Conservation (phyloP, 2,113 vertebrate genomes). For the Ailurus styani region DNA sequence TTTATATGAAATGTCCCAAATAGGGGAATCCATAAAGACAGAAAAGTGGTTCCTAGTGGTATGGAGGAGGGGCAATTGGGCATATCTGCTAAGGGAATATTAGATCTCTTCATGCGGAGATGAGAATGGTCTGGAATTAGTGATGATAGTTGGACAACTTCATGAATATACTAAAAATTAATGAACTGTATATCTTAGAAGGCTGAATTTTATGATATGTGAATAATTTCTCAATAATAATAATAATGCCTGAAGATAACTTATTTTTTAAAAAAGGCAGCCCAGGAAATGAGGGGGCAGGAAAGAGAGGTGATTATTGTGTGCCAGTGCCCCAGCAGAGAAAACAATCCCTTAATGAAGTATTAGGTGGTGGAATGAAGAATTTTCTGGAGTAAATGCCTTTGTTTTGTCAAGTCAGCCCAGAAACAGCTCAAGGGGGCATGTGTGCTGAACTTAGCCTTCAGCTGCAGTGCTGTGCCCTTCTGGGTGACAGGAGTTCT, state of each 20-base stretch:
- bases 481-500: not conserved
- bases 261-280: not conserved
- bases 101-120: not conserved
- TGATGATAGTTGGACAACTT: not conserved
- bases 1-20: not conserved
- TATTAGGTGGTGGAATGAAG: not conserved
- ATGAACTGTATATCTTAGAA: not conserved
- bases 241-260: not conserved
- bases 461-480: not conserved
- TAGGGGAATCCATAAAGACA: not conserved
- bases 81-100: not conserved
- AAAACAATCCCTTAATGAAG: not conserved
- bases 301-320: not conserved
- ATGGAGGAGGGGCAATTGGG: not conserved
- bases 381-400: not conserved
- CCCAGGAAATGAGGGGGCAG: not conserved
- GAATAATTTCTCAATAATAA: not conserved
- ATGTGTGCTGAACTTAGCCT: not conserved
- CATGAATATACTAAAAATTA: not conserved
- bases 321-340: not conserved
- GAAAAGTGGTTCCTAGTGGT: not conserved
- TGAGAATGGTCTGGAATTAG: not conserved
- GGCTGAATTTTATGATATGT: not conserved
- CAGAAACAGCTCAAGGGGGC: not conserved
- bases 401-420: not conserved